These are phyloP conservation scores for Hemistola chrysoprasaria DNA, from an alignment of 2,888 invertebrate genomes.

Conservation along the genomic window DNA sequence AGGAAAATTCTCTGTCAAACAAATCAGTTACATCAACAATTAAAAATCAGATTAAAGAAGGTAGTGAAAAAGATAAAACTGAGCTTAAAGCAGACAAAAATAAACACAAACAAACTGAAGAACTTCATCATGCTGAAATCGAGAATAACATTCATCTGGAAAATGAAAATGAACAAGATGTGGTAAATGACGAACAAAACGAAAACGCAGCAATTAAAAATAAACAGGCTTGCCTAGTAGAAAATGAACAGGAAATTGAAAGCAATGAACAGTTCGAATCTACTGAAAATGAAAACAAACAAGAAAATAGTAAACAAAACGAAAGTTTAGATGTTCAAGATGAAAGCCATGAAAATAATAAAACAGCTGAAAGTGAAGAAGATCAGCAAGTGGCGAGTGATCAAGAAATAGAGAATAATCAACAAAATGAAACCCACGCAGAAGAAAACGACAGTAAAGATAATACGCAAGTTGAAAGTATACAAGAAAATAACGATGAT, in stretches of 20 bases:
- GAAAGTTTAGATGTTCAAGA: slow-evolving; percentile 8
- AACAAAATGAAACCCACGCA: slow-evolving; percentile 10
- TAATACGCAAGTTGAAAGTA: neutral
- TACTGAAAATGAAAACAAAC: slow-evolving; percentile 19
- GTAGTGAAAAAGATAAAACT: slow-evolving; percentile 2
- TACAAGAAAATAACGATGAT: slow-evolving; percentile 7
- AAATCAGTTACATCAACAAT: slow-evolving; percentile 4
- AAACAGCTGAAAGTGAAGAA: neutral
- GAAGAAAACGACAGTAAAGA: slow-evolving; percentile 15
- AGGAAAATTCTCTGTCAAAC: slow-evolving; percentile 1
- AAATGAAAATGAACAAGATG: neutral
- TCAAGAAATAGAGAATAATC: slow-evolving; percentile 10
- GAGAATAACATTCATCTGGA: too few relatives aligned
- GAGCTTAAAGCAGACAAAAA: slow-evolving; percentile 5
- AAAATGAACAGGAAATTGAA: neutral
- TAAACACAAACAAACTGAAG: slow-evolving; percentile 7
- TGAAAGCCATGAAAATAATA: slow-evolving; percentile 3
- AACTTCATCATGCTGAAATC: too few relatives aligned
- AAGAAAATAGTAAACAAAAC: slow-evolving; percentile 11
- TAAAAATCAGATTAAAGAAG: slow-evolving; percentile 11
- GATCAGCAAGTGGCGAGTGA: slow-evolving; percentile 3
- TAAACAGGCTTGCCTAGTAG: neutral
- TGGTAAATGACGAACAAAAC: neutral
- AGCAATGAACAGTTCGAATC: neutral
- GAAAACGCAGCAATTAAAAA: neutral